Percentiles rank a stretch among this genome's conserved stretches.
Evolutionary conservation across 1,140 invertebrate species (phyloP).

Genomic region (Drosophila orena): DNA sequence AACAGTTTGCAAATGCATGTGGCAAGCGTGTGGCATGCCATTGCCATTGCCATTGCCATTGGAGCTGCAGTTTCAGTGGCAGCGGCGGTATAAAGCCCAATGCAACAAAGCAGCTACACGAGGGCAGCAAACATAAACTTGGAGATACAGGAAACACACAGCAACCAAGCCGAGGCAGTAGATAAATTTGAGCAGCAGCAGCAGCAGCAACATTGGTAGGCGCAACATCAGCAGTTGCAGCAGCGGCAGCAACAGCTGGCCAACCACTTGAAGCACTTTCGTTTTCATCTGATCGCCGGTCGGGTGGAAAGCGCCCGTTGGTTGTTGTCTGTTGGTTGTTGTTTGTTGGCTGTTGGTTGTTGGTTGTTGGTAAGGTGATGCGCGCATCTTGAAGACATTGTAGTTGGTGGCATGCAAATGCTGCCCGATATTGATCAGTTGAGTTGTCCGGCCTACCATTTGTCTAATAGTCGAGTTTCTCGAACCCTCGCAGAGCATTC

Average conservation of each 20-base stretch:
- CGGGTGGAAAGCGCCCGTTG: slow-evolving; percentile 68
- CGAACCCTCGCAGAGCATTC: slow-evolving; percentile 60
- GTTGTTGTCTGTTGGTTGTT: slow-evolving; percentile 20
- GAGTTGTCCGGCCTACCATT: slow-evolving; percentile 51
- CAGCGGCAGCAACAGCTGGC: slow-evolving; percentile 50
- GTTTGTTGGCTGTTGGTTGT: slow-evolving; percentile 35
- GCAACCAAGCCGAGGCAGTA: slow-evolving; percentile 17
- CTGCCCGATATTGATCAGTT: slow-evolving; percentile 73
- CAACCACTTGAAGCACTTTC: slow-evolving; percentile 79
- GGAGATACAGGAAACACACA: slow-evolving; percentile 69
- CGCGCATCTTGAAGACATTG: slow-evolving; percentile 70
- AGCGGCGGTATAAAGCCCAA: slow-evolving; percentile 25
- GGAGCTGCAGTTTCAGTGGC: slow-evolving; percentile 58
- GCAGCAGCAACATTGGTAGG: neutral
- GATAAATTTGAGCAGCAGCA: slow-evolving; percentile 49
- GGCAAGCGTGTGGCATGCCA: slow-evolving; percentile 37
- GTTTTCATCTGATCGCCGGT: slow-evolving; percentile 78
- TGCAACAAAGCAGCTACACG: slow-evolving; percentile 17
- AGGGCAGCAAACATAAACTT: slow-evolving; percentile 50
- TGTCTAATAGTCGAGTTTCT: slow-evolving; percentile 77
- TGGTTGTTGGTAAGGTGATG: slow-evolving; percentile 67
- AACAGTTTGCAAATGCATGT: slow-evolving; percentile 69
- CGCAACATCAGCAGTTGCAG: slow-evolving; percentile 18
- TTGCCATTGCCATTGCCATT: slow-evolving; percentile 58
- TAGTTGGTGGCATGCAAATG: slow-evolving; percentile 54